These are phyloP conservation scores for Nebria brevicollis DNA, from an alignment of 2,888 invertebrate genomes.

Conservation along the genomic window DNA sequence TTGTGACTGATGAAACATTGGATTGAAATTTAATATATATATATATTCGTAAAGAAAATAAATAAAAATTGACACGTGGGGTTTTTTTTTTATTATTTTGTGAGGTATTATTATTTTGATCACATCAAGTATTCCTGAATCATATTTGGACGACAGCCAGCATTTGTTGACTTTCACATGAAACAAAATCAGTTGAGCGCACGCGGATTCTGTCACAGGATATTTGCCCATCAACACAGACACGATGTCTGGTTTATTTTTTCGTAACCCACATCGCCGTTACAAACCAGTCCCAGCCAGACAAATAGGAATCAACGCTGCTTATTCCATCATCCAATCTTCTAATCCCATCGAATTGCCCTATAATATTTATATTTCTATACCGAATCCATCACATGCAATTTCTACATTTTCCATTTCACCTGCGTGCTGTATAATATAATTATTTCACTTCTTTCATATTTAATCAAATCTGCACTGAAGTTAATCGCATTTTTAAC, in stretches of 20 bases:
- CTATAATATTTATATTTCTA: not conserved
- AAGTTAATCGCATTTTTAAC: too few species aligned
- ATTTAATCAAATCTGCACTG: too few species aligned
- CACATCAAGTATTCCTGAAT: conserved; percentile 16
- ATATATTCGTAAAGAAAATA: not conserved
- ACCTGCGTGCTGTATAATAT: too few species aligned
- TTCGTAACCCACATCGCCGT: not conserved
- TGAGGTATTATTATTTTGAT: not conserved
- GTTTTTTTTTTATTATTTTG: not conserved
- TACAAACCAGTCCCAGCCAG: conserved; percentile 10
- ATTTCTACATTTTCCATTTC: too few species aligned
- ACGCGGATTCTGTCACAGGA: conserved; percentile 32
- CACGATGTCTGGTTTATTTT: conserved; percentile 34
- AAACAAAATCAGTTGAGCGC: conserved; percentile 9
- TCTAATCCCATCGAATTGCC: not conserved
- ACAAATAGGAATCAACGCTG: conserved; percentile 16
- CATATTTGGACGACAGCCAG: conserved; percentile 29
- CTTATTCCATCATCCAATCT: not conserved
- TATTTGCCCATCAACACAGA: conserved; percentile 29
- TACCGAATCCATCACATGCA: too few species aligned
- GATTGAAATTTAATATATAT: not conserved
- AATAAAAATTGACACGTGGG: not conserved
- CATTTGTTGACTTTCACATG: not conserved
- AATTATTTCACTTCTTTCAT: too few species aligned
- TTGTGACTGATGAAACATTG: not conserved